phyloP scores from a whole-genome alignment of 2,888 invertebrate species.

The Ennomos quercinarius region DNA sequence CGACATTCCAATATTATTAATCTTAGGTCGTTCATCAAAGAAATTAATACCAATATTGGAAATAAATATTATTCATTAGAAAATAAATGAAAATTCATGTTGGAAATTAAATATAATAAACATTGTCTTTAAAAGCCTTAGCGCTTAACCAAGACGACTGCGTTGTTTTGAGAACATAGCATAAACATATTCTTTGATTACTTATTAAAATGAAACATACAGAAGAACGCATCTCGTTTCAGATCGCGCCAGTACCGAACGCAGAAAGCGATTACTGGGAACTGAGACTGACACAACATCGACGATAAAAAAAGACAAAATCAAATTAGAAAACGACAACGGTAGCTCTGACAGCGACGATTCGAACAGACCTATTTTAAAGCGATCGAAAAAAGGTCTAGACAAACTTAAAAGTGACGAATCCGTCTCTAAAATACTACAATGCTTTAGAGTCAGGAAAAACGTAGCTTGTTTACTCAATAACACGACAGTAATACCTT shows the following conservation, averaged over 20 bases:
- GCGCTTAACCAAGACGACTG: too few relatives aligned
- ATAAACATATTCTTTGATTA: not conserved
- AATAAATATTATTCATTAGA: too few relatives aligned
- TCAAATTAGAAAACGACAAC: constrained; percentile 1
- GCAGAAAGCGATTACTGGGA: constrained; percentile 46
- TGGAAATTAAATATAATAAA: too few relatives aligned
- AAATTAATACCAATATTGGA: too few relatives aligned
- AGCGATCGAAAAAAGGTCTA: too few relatives aligned
- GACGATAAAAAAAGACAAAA: constrained; percentile 4
- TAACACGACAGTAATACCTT: constrained; percentile 50
- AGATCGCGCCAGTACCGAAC: constrained; percentile 28
- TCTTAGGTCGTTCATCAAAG: too few relatives aligned
- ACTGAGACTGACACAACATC: constrained; percentile 11
- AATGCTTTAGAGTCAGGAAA: constrained; percentile 25
- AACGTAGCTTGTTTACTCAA: constrained; percentile 33
- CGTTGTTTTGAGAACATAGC: not conserved
- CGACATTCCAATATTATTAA: too few relatives aligned
- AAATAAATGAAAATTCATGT: too few relatives aligned
- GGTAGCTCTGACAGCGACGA: constrained; percentile 6
- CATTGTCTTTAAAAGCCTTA: too few relatives aligned
- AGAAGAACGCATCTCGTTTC: constrained; percentile 33
- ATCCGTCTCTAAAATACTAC: constrained; percentile 8
- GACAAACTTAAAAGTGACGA: too few relatives aligned
- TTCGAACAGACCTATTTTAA: not conserved
- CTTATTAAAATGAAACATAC: constrained; percentile 20